Evolutionary conservation across 2,113 vertebrate genomes (phyloP), one percentile per base, ranked within the genome.

Genomic region (Petroica traversi): DNA sequence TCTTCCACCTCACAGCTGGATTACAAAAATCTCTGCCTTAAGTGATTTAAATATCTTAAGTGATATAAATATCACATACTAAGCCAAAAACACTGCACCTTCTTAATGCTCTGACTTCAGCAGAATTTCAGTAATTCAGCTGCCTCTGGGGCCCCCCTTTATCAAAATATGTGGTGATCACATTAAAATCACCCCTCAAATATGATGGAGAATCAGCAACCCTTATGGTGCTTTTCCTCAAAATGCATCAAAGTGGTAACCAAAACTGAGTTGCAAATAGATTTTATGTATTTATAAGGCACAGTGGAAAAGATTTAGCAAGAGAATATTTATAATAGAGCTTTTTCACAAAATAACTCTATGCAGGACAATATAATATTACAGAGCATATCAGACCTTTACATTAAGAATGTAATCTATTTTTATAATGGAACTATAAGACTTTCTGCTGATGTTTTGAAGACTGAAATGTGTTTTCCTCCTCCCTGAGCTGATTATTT

Each of bases 391-490:
- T 80, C 68, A 78, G 55, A 81, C 48, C 82, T 93, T 96, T 96
- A 62, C 40, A 61, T 92, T 81, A 92, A 94, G 88, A 72, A 90
- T 68, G 48, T 75, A 14, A 88, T 96, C 75, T 92, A 31, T 94
- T 95, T 93, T 81, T 46, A 49, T 93, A 95, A 95, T 93, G 64
- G 76, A 93, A 94, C 68, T 85, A 34, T 40, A 80, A 80, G 75
- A 93, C 76, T 72, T 94, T 96, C 48, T 92, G 85, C 48, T 90
- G 78, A 88, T 86, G 68, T 96, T 96, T 94, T 92, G 61, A 79
- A 93, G 85, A 62, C 63, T 34, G 79, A 74, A 96, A 96, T 94
- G 75, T 88, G 40, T 80, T 93, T 96, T 93, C 52, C 41, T 95
- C 31, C 38, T 93, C 64, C 76, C 52, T 54, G 41, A 86, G 90